These are phyloP conservation scores for Rhynchonycteris naso DNA, from an alignment of 2,797 vertebrate species.

Conservation along the genomic window DNA sequence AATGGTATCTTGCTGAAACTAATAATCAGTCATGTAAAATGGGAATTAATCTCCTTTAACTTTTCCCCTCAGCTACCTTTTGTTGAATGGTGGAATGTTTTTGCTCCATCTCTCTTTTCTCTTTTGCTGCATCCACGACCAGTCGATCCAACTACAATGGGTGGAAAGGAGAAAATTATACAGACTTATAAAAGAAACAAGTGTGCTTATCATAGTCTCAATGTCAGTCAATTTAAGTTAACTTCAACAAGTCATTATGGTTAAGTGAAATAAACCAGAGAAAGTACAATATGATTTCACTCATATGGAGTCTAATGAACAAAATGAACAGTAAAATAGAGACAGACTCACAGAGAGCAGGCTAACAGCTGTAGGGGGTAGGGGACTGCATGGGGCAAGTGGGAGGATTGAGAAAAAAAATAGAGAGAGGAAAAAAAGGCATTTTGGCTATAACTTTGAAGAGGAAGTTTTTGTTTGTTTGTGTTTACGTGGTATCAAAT, in stretches of 20 bases:
- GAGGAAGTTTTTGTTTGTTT: conserved; percentile 18
- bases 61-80: conserved; percentile 89
- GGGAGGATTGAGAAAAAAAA: too few relatives aligned
- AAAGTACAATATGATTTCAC: too few relatives aligned
- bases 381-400: too few relatives aligned
- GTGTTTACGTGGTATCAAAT: conserved; percentile 14
- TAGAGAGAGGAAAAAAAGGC: conserved; percentile 23
- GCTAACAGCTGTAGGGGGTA: too few relatives aligned
- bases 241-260: conserved; percentile 61
- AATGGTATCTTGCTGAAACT: not conserved
- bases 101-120: conserved; percentile 98
- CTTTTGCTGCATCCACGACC: conserved; percentile 95
- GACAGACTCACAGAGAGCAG: too few relatives aligned
- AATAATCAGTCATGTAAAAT: not conserved
- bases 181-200: not conserved
- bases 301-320: too few relatives aligned
- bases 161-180: conserved; percentile 10
- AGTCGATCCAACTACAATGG: conserved; percentile 94
- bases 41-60: not conserved
- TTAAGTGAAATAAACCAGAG: conserved; percentile 35
- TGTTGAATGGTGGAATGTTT: conserved; percentile 99
- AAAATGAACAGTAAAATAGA: too few relatives aligned
- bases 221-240: conserved; percentile 67
- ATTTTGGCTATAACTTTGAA: conserved; percentile 75
- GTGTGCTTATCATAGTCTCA: not conserved